Conservation (phyloP, 2,113 vertebrate genomes). For the Ctenomys sociabilis region DNA sequence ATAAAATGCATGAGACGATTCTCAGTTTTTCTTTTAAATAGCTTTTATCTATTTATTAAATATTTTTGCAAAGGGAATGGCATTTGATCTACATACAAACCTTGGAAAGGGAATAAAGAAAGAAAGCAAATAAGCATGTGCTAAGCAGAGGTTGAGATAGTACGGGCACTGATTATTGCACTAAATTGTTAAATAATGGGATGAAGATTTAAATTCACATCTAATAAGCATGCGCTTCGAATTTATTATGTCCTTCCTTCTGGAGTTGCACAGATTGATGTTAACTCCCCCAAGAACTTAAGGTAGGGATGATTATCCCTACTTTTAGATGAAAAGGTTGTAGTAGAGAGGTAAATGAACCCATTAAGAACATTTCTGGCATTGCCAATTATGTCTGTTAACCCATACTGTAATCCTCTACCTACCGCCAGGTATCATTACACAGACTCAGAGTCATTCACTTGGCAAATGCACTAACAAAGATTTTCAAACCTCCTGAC, state of each 20-base stretch:
- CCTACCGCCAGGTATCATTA: neutral
- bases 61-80: neutral
- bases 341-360: neutral
- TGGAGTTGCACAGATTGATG: neutral
- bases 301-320: neutral
- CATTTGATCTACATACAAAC: neutral
- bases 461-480: constrained; percentile 22
- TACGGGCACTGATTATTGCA: neutral
- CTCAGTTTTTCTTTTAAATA: neutral
- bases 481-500: constrained; percentile 39
- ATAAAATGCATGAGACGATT: neutral
- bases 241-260: neutral
- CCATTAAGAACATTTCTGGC: neutral
- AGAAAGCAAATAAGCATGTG: neutral
- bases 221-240: neutral
- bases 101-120: neutral
- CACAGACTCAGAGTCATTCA: neutral
- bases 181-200: neutral
- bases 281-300: neutral
- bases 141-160: neutral
- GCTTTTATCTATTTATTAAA: neutral
- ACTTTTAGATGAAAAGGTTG: neutral
- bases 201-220: neutral
- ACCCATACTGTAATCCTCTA: neutral
- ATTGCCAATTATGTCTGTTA: neutral